phyloP scores from a whole-genome alignment of 1,140 invertebrate species.

The Hirudo medicinalis region DNA sequence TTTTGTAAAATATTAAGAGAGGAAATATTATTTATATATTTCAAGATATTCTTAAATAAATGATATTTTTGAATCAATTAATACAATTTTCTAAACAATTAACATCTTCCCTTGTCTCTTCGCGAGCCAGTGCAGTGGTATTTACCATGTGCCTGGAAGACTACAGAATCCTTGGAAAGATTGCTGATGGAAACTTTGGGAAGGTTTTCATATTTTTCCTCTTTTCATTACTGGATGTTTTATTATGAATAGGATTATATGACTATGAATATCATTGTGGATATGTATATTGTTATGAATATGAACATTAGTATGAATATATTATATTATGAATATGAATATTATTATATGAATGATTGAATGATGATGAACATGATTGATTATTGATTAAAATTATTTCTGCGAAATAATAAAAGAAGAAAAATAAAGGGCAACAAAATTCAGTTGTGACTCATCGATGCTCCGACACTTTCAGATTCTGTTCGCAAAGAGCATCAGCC shows the following conservation, averaged over 20 bases:
- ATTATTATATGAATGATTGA: too few species aligned
- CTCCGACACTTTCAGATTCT: background rate
- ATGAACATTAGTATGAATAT: background rate
- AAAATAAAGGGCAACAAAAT: background rate
- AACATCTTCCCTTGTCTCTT: too few species aligned
- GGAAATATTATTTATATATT: too few species aligned
- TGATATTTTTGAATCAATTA: too few species aligned
- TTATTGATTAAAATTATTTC: too few species aligned
- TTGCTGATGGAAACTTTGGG: background rate
- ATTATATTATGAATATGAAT: slow-evolving; percentile 2
- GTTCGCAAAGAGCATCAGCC: background rate
- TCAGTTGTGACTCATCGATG: background rate
- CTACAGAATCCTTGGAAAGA: background rate
- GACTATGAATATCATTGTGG: background rate
- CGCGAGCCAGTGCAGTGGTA: background rate
- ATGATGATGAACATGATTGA: too few species aligned
- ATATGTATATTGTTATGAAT: background rate
- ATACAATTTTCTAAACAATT: too few species aligned
- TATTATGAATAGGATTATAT: background rate
- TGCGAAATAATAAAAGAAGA: background rate
- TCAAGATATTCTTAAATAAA: too few species aligned
- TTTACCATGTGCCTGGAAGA: background rate
- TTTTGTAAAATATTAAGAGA: too few species aligned
- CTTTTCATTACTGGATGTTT: too few species aligned
- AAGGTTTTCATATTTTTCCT: background rate